phyloP scores from a whole-genome alignment of 2,797 vertebrate genomes.

The Sardinella longiceps region DNA sequence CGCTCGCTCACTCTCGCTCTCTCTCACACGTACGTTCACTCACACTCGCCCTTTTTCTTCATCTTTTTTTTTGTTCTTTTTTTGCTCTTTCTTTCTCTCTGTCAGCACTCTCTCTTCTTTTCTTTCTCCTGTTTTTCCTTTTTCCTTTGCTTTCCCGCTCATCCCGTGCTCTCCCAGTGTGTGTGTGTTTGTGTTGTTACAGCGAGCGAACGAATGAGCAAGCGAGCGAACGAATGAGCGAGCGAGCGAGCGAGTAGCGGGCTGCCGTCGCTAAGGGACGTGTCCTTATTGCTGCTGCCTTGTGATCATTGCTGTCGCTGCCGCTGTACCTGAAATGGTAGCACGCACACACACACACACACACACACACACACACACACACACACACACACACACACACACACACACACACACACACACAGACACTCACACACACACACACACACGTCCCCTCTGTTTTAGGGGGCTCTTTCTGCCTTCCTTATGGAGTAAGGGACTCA shows the following conservation, averaged over 20 bases:
- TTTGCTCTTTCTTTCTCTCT: constrained; percentile 28
- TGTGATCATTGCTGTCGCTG: constrained; percentile 36
- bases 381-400: no score
- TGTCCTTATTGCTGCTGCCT: constrained; percentile 32
- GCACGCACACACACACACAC: no score
- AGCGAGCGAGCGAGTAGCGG: background rate
- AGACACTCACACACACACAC: no score
- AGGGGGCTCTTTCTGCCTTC: background rate
- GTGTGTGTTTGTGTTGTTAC: constrained; percentile 18
- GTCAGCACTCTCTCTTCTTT: background rate
- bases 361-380: no score
- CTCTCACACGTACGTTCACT: background rate
- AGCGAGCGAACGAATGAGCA: no score
- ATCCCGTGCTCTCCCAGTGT: background rate
- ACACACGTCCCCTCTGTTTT: background rate
- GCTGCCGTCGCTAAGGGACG: constrained; percentile 24
- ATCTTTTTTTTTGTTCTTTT: background rate
- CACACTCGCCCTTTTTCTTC: background rate
- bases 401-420: no score
- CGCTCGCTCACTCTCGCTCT: no score
- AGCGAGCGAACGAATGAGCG: background rate
- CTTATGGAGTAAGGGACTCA: background rate
- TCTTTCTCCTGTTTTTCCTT: constrained; percentile 13
- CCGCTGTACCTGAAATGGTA: constrained; percentile 15
- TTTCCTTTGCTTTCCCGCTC: background rate